Conservation (phyloP, 2,888 invertebrate species). For the Gastrophysa polygoni region DNA sequence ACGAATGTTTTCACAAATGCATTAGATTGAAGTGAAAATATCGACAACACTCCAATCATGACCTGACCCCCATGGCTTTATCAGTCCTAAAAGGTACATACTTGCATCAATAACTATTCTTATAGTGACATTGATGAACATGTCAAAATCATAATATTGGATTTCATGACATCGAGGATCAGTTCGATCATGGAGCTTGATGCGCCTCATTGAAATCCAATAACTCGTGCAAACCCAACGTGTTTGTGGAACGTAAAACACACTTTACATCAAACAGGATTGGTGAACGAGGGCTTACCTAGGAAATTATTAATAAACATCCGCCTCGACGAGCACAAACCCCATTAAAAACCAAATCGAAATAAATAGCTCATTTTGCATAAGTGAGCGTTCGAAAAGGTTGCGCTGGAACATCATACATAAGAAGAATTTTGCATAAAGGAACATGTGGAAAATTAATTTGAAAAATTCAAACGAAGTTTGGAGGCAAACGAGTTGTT, state of each 20-base stretch:
- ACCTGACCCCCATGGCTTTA: too few species aligned
- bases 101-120: too few species aligned
- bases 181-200: too few species aligned
- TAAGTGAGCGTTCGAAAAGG: not conserved
- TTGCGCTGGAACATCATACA: not conserved
- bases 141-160: too few species aligned
- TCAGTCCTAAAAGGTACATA: too few species aligned
- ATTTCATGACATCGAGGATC: too few species aligned
- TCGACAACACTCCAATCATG: too few species aligned
- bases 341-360: not conserved
- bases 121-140: too few species aligned
- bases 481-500: not conserved
- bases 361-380: not conserved
- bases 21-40: too few species aligned
- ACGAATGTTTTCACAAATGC: too few species aligned
- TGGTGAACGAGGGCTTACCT: not conserved
- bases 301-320: not conserved
- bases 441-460: not conserved
- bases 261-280: not conserved
- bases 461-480: not conserved
- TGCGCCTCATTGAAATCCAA: too few species aligned
- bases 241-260: not conserved
- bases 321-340: not conserved
- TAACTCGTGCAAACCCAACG: not conserved
- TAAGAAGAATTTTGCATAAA: not conserved